Percentiles rank a stretch among this genome's conserved stretches.
These are phyloP conservation scores for Pseudoips prasinana DNA, from an alignment of 2,888 invertebrate genomes.

Conservation along the genomic window DNA sequence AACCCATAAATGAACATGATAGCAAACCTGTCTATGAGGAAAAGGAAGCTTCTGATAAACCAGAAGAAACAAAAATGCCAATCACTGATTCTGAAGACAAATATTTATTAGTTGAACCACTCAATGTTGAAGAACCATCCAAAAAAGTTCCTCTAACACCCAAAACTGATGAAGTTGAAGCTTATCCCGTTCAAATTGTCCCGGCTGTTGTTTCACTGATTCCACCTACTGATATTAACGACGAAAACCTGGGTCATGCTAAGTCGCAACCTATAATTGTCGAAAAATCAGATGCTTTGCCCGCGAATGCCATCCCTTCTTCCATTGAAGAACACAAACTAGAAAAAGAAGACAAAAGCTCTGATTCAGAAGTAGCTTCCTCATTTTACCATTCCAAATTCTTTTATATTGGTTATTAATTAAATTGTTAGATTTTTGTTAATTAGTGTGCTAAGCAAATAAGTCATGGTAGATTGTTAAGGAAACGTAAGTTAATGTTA, in stretches of 20 bases:
- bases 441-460: slow-evolving; percentile 21
- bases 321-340: slow-evolving; percentile 24
- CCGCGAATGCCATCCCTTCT: slow-evolving; percentile 6
- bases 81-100: slow-evolving; percentile 35
- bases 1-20: slow-evolving; percentile 25
- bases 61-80: slow-evolving; percentile 28
- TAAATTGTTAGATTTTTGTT: slow-evolving; percentile 19
- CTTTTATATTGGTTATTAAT: slow-evolving; percentile 54
- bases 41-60: slow-evolving; percentile 21
- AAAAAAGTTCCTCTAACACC: slow-evolving; percentile 29
- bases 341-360: slow-evolving; percentile 33
- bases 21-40: slow-evolving; percentile 47
- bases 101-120: slow-evolving; percentile 33
- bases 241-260: slow-evolving; percentile 12
- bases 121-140: slow-evolving; percentile 19
- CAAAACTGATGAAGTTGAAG: slow-evolving; percentile 36
- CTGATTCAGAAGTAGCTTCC: slow-evolving; percentile 68
- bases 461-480: slow-evolving; percentile 25
- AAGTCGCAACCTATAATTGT: slow-evolving; percentile 13
- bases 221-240: slow-evolving; percentile 7
- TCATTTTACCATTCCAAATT: slow-evolving; percentile 65
- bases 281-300: slow-evolving; percentile 25
- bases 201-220: slow-evolving; percentile 42
- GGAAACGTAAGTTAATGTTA: slow-evolving; percentile 1
- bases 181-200: slow-evolving; percentile 32